Conservation (phyloP, 2,113 vertebrate genomes). For the chimpanzee (Pan troglodytes) region NHGRI_mPanTro3-v2.1_pri NC_072411.2:41614501-41615000, state of each 20-base stretch:
- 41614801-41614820: neutral
- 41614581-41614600: constrained; percentile 33
- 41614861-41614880: neutral
- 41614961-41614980: neutral
- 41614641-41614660: neutral
- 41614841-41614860: neutral
- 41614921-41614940: neutral
- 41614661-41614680: neutral
- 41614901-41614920: neutral
- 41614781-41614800: neutral
- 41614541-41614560: neutral
- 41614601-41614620: neutral
- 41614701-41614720: too few relatives aligned
- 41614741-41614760: too few relatives aligned
- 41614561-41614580: neutral
- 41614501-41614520: constrained; percentile 70
- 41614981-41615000: neutral
- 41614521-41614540: constrained; percentile 44
- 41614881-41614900: neutral
- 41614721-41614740: too few relatives aligned
- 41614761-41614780: neutral
- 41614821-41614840: neutral
- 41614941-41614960: neutral
- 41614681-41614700: neutral
- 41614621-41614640: neutral